A percentile compares a stretch with the other conserved stretches of the same genome.
These are phyloP conservation scores for Chrysotoxum bicinctum DNA, from an alignment of 2,888 invertebrate species.

Conservation along the genomic window DNA sequence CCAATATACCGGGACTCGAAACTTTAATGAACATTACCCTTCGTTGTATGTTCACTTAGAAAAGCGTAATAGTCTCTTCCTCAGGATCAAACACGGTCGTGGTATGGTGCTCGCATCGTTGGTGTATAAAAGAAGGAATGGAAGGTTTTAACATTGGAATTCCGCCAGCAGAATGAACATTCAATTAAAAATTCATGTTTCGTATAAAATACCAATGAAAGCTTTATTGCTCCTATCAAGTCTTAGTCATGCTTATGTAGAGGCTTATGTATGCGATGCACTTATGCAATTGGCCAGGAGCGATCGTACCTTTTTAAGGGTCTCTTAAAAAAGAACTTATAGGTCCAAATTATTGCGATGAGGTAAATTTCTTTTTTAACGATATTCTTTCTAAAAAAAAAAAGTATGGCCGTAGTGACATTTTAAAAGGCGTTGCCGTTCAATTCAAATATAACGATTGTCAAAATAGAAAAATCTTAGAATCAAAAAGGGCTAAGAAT, in stretches of 20 bases:
- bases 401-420: too few relatives aligned
- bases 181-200: conserved; percentile 69
- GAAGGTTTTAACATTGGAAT: conserved; percentile 20
- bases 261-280: background rate
- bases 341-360: too few relatives aligned
- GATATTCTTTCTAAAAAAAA: too few relatives aligned
- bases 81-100: background rate
- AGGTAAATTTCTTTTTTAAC: too few relatives aligned
- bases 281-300: background rate
- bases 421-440: too few relatives aligned
- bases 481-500: too few relatives aligned
- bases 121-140: conserved; percentile 9
- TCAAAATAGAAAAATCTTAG: too few relatives aligned
- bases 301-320: background rate
- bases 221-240: conserved; percentile 61
- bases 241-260: conserved; percentile 2
- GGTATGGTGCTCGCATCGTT: conserved; percentile 10
- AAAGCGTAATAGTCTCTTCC: conserved; percentile 51
- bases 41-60: conserved; percentile 43
- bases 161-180: conserved; percentile 55
- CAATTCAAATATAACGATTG: too few relatives aligned
- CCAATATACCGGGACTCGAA: background rate
- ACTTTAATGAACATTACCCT: conserved; percentile 55
- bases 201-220: conserved; percentile 50
- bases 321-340: too few relatives aligned